phyloP scores from a whole-genome alignment of 1,140 invertebrate genomes.

The Caligus rogercresseyi region DNA sequence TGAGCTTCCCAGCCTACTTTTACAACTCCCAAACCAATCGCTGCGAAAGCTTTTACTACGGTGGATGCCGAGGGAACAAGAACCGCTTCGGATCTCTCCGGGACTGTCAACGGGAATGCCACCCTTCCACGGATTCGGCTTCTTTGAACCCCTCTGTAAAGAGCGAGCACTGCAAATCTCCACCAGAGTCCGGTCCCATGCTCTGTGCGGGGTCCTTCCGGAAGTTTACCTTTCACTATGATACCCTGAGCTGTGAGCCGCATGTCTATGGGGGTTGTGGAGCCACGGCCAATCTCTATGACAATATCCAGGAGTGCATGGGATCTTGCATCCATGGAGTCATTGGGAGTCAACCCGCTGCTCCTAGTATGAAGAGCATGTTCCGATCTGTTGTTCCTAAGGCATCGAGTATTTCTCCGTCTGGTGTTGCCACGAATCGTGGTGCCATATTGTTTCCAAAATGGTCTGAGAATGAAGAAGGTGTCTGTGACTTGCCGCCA shows the following conservation, averaged over 20 bases:
- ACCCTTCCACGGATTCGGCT: too few relatives aligned
- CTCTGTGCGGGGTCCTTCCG: slow-evolving; percentile 27
- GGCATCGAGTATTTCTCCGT: background rate
- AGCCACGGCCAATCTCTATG: slow-evolving; percentile 50
- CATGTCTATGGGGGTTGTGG: slow-evolving; percentile 84
- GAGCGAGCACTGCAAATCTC: background rate
- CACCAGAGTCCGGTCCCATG: slow-evolving; percentile 25
- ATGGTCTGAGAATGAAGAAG: slow-evolving; percentile 3
- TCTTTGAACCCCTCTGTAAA: background rate
- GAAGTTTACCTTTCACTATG: slow-evolving; percentile 26
- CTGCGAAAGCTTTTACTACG: slow-evolving; percentile 20
- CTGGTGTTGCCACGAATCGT: background rate
- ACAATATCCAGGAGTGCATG: slow-evolving; percentile 37
- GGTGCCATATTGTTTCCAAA: background rate
- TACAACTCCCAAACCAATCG: slow-evolving; percentile 15
- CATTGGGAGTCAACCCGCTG: background rate
- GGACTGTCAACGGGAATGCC: slow-evolving; percentile 35
- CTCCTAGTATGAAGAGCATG: background rate
- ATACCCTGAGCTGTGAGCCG: slow-evolving; percentile 41
- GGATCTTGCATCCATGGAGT: slow-evolving; percentile 30
- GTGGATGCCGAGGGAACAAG: slow-evolving; percentile 19
- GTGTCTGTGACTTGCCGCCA: slow-evolving; percentile 18
- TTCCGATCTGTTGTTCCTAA: background rate
- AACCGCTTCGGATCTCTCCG: slow-evolving; percentile 15
- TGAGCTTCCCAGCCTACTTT: slow-evolving; percentile 35